A percentile compares a stretch with the other conserved stretches of the same genome.
Evolutionary conservation across 2,113 vertebrate species (phyloP).

Genomic region (Felis chaus): DNA sequence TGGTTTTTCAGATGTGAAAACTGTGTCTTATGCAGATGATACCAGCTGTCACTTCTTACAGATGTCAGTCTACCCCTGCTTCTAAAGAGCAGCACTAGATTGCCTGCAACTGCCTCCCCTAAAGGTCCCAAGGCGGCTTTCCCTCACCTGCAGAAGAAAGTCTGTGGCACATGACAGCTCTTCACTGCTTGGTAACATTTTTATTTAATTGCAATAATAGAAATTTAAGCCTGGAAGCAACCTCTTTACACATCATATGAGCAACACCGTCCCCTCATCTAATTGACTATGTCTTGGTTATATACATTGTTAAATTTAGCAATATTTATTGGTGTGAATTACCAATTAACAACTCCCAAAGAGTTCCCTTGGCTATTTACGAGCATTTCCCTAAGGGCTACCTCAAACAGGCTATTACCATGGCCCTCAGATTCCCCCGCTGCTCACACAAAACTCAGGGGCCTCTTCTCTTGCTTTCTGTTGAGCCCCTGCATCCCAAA

Average conservation of each 20-base stretch:
- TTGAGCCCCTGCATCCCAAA: too few species aligned
- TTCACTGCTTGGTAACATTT: neutral
- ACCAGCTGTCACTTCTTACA: slow-evolving; percentile 1
- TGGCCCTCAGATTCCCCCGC: neutral
- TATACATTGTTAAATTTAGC: neutral
- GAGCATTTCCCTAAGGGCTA: neutral
- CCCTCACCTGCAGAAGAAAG: slow-evolving; percentile 3
- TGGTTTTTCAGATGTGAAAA: neutral
- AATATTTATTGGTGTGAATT: neutral
- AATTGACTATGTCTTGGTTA: slow-evolving; percentile 24
- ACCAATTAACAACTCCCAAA: neutral
- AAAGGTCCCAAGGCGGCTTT: neutral
- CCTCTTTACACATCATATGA: slow-evolving; percentile 44
- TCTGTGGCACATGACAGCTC: neutral
- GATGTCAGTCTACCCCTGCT: neutral
- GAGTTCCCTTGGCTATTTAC: neutral
- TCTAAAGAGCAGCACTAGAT: neutral
- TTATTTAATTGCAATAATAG: slow-evolving; percentile 60
- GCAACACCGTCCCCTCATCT: neutral
- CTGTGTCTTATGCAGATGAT: neutral
- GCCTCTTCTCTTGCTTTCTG: neutral
- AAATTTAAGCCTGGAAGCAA: slow-evolving; percentile 32
- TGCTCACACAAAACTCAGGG: neutral
- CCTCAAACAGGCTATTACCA: neutral
- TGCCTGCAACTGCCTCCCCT: neutral